These are phyloP conservation scores for Megaleporinus macrocephalus DNA, from an alignment of 2,113 vertebrate species.

Conservation along the genomic window DNA sequence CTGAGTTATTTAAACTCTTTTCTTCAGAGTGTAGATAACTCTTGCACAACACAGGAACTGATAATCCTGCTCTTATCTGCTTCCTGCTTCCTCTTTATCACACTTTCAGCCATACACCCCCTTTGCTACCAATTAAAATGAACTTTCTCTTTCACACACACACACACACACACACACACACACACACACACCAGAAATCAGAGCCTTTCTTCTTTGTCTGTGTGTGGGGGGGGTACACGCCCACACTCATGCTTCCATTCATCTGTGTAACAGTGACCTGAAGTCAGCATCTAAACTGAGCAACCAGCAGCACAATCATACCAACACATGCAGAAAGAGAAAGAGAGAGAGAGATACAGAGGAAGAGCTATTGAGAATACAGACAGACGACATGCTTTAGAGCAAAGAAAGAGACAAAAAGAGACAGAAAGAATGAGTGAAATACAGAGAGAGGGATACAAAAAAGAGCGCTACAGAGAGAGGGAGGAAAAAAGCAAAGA, in stretches of 20 bases:
- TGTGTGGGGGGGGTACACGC: background rate
- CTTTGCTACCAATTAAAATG: constrained; percentile 44
- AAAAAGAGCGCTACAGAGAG: background rate
- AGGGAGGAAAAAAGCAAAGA: no score
- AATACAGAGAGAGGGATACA: background rate
- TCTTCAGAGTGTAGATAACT: constrained; percentile 10
- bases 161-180: background rate
- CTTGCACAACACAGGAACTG: constrained; percentile 18
- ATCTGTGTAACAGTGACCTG: background rate
- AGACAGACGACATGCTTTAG: background rate
- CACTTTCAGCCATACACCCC: constrained; percentile 29
- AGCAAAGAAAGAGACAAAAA: background rate
- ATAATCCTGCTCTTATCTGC: constrained; percentile 48
- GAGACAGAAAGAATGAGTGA: background rate
- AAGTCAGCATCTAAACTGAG: background rate
- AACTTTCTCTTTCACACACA: background rate
- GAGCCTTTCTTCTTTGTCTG: background rate
- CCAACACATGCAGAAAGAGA: background rate
- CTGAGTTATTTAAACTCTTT: background rate
- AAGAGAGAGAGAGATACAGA: background rate
- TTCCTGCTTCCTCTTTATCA: constrained; percentile 48
- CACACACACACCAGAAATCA: background rate
- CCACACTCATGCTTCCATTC: constrained; percentile 1
- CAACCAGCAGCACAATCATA: background rate
- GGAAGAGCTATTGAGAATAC: background rate